Conservation (phyloP, 2,113 vertebrate genomes). For the Bathybates hornii region DNA sequence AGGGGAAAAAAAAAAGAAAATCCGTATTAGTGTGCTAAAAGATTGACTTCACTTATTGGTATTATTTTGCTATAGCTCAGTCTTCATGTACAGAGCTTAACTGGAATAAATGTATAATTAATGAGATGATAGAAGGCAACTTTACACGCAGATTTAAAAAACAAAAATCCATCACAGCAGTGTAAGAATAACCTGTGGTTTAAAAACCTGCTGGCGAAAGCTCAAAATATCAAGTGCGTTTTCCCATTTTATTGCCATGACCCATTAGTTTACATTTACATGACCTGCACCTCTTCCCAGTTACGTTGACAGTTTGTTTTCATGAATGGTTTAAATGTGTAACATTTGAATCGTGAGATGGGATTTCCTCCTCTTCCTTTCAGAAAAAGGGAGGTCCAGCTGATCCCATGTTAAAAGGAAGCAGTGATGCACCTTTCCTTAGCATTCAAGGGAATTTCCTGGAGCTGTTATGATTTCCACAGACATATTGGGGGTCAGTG, state of each 20-base stretch:
- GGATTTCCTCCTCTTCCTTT: background rate
- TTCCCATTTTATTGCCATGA: background rate
- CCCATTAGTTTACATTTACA: background rate
- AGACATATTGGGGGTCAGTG: background rate
- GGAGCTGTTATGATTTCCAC: background rate
- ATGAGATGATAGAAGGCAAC: background rate
- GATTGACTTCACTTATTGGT: background rate
- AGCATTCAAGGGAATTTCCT: background rate
- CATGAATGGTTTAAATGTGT: background rate
- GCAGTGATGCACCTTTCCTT: background rate
- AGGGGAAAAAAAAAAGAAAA: accelerated
- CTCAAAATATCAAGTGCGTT: background rate
- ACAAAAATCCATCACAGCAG: background rate
- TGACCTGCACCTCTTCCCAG: background rate
- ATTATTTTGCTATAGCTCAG: background rate
- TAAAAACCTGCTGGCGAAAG: background rate
- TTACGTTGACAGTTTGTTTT: background rate
- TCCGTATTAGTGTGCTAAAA: background rate
- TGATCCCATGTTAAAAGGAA: background rate
- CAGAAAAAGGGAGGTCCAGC: background rate
- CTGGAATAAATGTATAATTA: background rate
- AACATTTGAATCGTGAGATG: background rate
- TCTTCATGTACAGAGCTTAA: background rate
- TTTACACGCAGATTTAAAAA: background rate
- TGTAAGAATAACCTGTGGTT: background rate